Percentiles rank a stretch among this genome's conserved stretches.
Conservation (phyloP, 2,888 invertebrate genomes). For the Andrena bicolor region DNA sequence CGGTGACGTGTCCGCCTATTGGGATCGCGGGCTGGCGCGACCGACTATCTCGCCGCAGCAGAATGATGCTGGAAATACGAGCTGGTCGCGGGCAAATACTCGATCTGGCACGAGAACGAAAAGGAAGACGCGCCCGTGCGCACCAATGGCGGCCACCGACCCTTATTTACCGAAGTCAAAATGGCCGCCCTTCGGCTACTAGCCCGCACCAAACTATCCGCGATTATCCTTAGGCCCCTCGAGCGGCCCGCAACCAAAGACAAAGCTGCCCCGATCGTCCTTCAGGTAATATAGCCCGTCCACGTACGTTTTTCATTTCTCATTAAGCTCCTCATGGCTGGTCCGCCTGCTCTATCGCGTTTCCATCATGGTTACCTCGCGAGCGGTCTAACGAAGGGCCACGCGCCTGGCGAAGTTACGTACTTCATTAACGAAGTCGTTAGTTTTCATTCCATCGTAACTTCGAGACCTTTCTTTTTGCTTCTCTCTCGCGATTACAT, state of each 20-base stretch:
- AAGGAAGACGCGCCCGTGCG: constrained; percentile 83
- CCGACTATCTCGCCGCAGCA: constrained; percentile 48
- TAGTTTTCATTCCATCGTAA: constrained; percentile 22
- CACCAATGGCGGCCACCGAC: constrained; percentile 83
- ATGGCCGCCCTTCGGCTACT: constrained; percentile 82
- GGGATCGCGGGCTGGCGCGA: constrained; percentile 25
- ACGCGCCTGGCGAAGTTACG: constrained; percentile 5
- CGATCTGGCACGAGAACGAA: constrained; percentile 73
- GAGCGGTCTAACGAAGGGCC: constrained; percentile 40
- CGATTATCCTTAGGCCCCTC: constrained; percentile 50
- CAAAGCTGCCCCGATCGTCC: constrained; percentile 39
- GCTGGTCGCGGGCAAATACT: constrained; percentile 50
- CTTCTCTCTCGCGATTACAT: neutral
- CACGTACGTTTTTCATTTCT: neutral
- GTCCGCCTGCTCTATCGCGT: neutral
- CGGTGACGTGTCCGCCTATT: constrained; percentile 46
- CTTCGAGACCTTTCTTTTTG: neutral
- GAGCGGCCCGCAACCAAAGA: constrained; percentile 15
- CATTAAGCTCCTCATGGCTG: neutral
- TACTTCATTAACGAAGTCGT: neutral
- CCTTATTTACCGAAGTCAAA: constrained; percentile 82
- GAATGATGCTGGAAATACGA: constrained; percentile 38
- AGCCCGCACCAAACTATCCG: constrained; percentile 72
- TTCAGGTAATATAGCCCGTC: constrained; percentile 65
- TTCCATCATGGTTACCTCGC: constrained; percentile 11